These are phyloP conservation scores for Oegoconia quadripuncta DNA, from an alignment of 2,888 invertebrate species.

Conservation along the genomic window DNA sequence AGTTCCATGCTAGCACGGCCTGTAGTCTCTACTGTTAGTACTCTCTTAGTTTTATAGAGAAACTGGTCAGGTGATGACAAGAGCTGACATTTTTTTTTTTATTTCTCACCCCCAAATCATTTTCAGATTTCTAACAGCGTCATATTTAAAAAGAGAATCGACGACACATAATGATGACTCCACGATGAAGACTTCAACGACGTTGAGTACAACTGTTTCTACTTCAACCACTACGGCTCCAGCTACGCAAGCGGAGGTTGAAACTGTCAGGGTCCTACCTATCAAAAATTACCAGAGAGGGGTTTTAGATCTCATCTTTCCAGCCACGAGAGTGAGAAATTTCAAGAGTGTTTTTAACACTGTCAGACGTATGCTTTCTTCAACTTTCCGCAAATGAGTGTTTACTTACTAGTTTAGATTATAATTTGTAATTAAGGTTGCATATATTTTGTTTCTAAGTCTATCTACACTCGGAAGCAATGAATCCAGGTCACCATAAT, in stretches of 20 bases:
- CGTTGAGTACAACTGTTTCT: neutral
- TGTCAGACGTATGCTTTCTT: slow-evolving; percentile 43
- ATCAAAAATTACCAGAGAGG: slow-evolving; percentile 40
- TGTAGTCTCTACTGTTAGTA: no score
- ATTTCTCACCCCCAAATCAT: neutral
- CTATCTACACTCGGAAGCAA: no score
- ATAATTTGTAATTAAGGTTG: no score
- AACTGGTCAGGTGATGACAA: no score
- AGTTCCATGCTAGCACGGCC: no score
- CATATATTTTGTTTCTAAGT: no score
- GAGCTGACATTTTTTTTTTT: neutral
- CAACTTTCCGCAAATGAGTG: slow-evolving; percentile 37
- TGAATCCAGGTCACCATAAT: no score
- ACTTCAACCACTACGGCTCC: slow-evolving; percentile 14
- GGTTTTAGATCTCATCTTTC: slow-evolving; percentile 53
- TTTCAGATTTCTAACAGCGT: slow-evolving; percentile 7
- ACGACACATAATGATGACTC: neutral
- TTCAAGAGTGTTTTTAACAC: slow-evolving; percentile 54
- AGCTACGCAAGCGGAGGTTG: slow-evolving; percentile 27
- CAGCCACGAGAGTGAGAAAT: slow-evolving; percentile 42
- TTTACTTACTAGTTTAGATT: neutral
- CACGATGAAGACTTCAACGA: slow-evolving; percentile 4
- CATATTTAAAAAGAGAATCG: slow-evolving; percentile 16
- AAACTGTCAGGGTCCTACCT: slow-evolving; percentile 29
- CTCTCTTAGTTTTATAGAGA: no score